These are phyloP conservation scores for Diarsia brunnea DNA, from an alignment of 2,888 invertebrate species.

Conservation along the genomic window DNA sequence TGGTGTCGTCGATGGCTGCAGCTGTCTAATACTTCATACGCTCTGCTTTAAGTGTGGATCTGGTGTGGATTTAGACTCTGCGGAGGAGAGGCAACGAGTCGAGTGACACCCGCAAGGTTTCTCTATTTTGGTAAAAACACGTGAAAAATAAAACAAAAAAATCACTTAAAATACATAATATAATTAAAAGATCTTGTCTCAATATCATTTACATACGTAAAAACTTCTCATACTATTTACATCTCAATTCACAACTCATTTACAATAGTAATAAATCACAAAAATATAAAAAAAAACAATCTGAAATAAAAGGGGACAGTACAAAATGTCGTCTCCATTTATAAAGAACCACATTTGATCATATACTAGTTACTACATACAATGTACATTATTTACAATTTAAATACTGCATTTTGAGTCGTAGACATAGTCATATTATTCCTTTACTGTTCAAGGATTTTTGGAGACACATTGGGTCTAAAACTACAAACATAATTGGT, in stretches of 20 bases:
- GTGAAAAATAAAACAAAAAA: slow-evolving; percentile 71
- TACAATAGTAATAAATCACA: slow-evolving; percentile 75
- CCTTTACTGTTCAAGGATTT: slow-evolving; percentile 12
- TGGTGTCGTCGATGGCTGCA: background rate
- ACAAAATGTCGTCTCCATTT: slow-evolving; percentile 71
- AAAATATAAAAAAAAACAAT: slow-evolving; percentile 74
- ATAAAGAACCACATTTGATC: slow-evolving; percentile 69
- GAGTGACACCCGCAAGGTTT: background rate
- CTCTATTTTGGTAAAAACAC: background rate
- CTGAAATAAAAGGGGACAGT: slow-evolving; percentile 75
- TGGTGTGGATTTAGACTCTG: too few relatives aligned
- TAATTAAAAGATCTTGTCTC: slow-evolving; percentile 87
- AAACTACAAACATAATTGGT: slow-evolving; percentile 29
- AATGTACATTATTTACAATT: slow-evolving; percentile 72
- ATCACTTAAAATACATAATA: slow-evolving; percentile 79
- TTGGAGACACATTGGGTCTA: slow-evolving; percentile 46
- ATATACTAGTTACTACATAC: slow-evolving; percentile 67
- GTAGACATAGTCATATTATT: slow-evolving; percentile 41
- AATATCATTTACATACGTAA: slow-evolving; percentile 84
- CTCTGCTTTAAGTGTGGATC: background rate
- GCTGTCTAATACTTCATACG: background rate
- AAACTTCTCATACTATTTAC: slow-evolving; percentile 83
- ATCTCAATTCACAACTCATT: slow-evolving; percentile 80
- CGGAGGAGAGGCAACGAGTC: too few relatives aligned
- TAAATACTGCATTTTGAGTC: slow-evolving; percentile 67